Conservation (phyloP, 2,888 invertebrate genomes). For the Hirudinaria manillensis region DNA sequence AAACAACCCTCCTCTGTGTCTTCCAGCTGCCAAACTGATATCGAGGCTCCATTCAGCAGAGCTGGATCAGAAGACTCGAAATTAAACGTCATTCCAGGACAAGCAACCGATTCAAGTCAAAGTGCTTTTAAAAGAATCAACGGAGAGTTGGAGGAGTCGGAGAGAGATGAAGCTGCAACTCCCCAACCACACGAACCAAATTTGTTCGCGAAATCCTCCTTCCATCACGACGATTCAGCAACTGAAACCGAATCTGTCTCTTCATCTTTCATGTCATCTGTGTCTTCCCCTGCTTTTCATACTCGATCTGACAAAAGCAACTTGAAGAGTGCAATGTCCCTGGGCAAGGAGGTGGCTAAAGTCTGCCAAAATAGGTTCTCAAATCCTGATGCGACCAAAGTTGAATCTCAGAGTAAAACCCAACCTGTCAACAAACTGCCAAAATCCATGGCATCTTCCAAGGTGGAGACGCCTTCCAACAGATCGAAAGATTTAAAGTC, state of each 20-base stretch:
- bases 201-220: background rate
- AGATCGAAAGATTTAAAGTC: background rate
- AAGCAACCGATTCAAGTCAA: background rate
- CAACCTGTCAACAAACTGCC: background rate
- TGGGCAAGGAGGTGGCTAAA: background rate
- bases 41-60: background rate
- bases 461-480: background rate
- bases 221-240: background rate
- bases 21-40: constrained; percentile 5
- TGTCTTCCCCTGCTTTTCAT: background rate
- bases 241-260: constrained; percentile 9
- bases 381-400: background rate
- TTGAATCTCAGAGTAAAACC: background rate
- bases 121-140: background rate
- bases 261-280: background rate
- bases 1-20: background rate
- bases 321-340: background rate
- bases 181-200: background rate
- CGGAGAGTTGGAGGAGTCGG: background rate
- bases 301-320: background rate
- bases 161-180: background rate
- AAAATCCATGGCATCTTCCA: background rate
- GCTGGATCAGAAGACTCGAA: background rate
- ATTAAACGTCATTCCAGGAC: constrained; percentile 1
- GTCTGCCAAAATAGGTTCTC: background rate